Conservation (phyloP, 2,797 vertebrate species). For the Leucoraja ocellata region DNA sequence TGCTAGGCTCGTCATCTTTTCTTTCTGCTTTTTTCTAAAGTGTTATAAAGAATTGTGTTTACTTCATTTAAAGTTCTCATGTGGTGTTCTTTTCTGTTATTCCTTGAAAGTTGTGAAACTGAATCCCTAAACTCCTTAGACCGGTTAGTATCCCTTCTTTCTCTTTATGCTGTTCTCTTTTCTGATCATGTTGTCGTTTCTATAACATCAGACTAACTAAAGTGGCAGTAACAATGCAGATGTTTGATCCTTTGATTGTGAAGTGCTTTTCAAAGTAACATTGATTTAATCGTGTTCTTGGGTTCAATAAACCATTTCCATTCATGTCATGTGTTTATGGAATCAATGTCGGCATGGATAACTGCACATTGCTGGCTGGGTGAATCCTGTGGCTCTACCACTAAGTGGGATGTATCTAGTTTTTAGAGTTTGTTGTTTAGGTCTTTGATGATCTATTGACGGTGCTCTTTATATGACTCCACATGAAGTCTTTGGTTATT, state of each 20-base stretch:
- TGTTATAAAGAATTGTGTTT: slow-evolving; percentile 20
- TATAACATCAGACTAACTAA: slow-evolving; percentile 52
- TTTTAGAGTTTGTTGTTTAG: background rate
- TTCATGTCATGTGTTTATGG: background rate
- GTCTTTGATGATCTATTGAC: background rate
- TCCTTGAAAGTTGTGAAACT: slow-evolving; percentile 95
- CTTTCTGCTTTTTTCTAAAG: slow-evolving; percentile 54
- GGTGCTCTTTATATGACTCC: background rate
- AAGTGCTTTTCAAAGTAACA: background rate
- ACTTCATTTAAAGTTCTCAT: slow-evolving; percentile 35
- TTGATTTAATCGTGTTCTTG: background rate
- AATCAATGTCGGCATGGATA: background rate
- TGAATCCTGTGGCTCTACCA: too few relatives aligned
- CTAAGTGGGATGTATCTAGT: too few relatives aligned
- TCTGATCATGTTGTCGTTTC: slow-evolving; percentile 67
- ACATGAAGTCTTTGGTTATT: background rate
- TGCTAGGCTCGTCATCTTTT: slow-evolving; percentile 33
- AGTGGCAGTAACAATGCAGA: slow-evolving; percentile 48
- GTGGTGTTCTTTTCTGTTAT: slow-evolving; percentile 81
- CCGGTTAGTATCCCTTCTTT: slow-evolving; percentile 95
- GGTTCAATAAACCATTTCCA: background rate
- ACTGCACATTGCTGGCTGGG: background rate
- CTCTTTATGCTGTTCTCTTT: slow-evolving; percentile 64
- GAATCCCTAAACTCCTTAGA: slow-evolving; percentile 99
- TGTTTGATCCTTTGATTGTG: slow-evolving; percentile 42